A percentile compares a stretch with the other conserved stretches of the same genome.
phyloP scores from a whole-genome alignment of 2,797 vertebrate genomes.

The Poecilia picta region DNA sequence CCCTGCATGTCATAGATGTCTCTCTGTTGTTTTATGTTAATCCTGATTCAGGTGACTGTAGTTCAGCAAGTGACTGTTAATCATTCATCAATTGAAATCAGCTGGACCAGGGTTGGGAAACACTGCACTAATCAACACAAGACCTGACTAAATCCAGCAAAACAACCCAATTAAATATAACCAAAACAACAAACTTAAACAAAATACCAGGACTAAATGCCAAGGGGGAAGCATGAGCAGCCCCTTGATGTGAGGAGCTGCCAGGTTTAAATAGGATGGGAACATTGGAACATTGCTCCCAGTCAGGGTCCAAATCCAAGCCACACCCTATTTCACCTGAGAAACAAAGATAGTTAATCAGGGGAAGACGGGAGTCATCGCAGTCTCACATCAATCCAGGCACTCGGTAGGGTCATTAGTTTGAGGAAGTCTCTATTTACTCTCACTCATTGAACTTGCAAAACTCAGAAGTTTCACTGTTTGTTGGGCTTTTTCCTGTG shows the following conservation, averaged over 20 bases:
- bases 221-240: neutral
- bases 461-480: neutral
- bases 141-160: neutral
- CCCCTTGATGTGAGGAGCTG: neutral
- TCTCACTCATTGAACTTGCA: conserved; percentile 8
- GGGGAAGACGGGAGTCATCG: neutral
- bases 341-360: neutral
- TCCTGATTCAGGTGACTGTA: too few species aligned
- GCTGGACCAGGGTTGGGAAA: neutral
- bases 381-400: neutral
- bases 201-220: too few species aligned
- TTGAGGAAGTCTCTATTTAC: neutral
- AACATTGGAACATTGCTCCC: neutral
- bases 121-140: neutral
- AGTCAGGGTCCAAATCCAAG: neutral
- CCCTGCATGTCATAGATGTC: too few species aligned
- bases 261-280: neutral
- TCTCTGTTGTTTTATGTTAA: too few species aligned
- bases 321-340: neutral
- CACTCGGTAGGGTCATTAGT: neutral
- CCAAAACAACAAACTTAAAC: neutral
- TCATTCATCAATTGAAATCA: too few species aligned
- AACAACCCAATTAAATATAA: neutral
- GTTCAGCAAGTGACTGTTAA: too few species aligned
- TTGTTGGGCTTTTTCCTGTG: neutral